phyloP scores from a whole-genome alignment of 2,888 invertebrate species.

The Drosophila affinis region DNA sequence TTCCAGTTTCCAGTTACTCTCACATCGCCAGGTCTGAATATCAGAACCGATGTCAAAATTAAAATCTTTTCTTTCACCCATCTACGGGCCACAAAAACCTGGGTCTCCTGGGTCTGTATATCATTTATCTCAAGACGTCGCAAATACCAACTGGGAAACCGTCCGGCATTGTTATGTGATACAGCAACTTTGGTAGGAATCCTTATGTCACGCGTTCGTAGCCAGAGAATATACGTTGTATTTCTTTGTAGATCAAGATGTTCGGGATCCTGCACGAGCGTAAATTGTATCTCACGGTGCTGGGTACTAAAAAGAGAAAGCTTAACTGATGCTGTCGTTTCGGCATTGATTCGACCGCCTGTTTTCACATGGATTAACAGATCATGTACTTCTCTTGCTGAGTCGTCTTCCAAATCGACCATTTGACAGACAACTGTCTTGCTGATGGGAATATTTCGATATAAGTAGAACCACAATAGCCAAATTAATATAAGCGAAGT shows the following conservation, averaged over 20 bases:
- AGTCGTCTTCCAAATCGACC: constrained; percentile 23
- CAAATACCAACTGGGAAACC: constrained; percentile 64
- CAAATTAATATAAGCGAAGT: not conserved
- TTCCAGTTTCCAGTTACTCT: not conserved
- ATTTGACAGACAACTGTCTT: constrained; percentile 49
- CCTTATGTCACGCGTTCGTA: constrained; percentile 58
- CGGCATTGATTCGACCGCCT: constrained; percentile 50
- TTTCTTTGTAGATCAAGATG: constrained; percentile 45
- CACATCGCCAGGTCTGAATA: constrained; percentile 37
- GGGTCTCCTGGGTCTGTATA: constrained; percentile 46
- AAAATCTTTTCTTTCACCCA: constrained; percentile 54
- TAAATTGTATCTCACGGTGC: constrained; percentile 29
- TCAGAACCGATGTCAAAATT: constrained; percentile 29
- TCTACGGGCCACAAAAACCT: constrained; percentile 45
- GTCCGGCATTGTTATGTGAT: constrained; percentile 55
- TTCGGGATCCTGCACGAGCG: constrained; percentile 54
- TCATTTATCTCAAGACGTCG: constrained; percentile 50
- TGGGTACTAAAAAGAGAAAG: not conserved
- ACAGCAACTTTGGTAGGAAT: constrained; percentile 52
- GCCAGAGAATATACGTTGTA: constrained; percentile 46
- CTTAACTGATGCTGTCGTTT: constrained; percentile 55
- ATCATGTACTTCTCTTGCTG: constrained; percentile 49
- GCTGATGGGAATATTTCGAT: constrained; percentile 12
- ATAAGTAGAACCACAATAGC: constrained; percentile 12
- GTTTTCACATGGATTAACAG: constrained; percentile 53